Percentiles rank a stretch among this genome's conserved stretches.
These are phyloP conservation scores for Sylvietta virens DNA, from an alignment of 2,113 vertebrate genomes.

Conservation along the genomic window DNA sequence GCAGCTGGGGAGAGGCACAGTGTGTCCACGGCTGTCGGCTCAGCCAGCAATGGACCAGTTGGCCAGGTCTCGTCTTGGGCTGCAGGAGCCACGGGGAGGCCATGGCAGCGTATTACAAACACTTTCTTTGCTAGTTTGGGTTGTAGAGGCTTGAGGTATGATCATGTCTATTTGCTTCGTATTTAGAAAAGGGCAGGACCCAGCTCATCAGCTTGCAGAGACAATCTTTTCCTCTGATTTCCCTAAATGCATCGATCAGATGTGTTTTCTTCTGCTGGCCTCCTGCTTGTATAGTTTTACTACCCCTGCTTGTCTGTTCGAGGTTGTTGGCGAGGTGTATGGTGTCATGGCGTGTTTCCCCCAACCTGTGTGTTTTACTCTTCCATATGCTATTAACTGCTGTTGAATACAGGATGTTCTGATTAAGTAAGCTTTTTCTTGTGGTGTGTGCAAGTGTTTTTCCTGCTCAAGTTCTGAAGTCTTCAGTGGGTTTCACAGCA, in stretches of 20 bases:
- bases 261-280: background rate
- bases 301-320: background rate
- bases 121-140: background rate
- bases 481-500: background rate
- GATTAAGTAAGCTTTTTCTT: background rate
- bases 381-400: background rate
- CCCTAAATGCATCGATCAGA: background rate
- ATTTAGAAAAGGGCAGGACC: background rate
- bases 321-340: background rate
- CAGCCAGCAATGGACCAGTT: fast-evolving
- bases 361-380: background rate
- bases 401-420: background rate
- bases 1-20: background rate
- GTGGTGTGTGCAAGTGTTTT: background rate
- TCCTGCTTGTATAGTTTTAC: background rate
- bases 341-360: background rate
- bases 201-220: background rate
- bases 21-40: fast-evolving
- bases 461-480: background rate
- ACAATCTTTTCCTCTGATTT: background rate
- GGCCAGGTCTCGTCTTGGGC: background rate
- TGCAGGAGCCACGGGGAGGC: background rate
- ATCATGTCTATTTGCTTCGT: background rate
- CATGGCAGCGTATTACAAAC: fast-evolving
- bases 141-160: background rate